phyloP scores from a whole-genome alignment of 2,113 vertebrate genomes.

The Noctilio leporinus region DNA sequence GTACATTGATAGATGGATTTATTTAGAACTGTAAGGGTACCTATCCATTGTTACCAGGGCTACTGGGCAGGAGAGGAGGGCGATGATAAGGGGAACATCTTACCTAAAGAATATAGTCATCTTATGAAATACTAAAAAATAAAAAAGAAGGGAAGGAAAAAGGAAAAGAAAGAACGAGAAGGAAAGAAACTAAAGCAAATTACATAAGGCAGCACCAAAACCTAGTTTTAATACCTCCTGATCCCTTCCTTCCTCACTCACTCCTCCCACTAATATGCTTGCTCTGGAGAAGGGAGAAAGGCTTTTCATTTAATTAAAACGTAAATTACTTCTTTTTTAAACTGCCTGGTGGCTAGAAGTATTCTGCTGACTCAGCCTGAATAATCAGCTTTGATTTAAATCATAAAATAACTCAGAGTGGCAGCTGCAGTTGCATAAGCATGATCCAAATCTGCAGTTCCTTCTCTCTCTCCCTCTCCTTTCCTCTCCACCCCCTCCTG shows the following conservation, averaged over 20 bases:
- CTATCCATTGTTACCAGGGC: background rate
- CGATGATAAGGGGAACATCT: background rate
- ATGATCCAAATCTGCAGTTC: conserved; percentile 46
- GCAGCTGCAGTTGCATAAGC: conserved; percentile 67
- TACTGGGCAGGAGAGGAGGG: background rate
- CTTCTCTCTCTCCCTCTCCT: background rate
- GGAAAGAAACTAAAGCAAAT: background rate
- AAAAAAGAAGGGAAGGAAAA: background rate
- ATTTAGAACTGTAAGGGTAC: background rate
- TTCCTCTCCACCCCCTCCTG: background rate
- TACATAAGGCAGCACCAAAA: background rate
- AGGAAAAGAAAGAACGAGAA: background rate
- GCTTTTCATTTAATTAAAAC: conserved; percentile 66
- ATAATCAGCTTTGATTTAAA: conserved; percentile 75
- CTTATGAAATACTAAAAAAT: background rate
- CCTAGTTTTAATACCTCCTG: background rate
- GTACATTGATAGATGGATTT: background rate
- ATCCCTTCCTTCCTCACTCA: background rate
- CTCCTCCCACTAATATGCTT: background rate
- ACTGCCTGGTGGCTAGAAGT: conserved; percentile 28
- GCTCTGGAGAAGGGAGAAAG: conserved; percentile 24
- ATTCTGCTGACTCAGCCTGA: conserved; percentile 73
- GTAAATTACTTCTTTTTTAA: conserved; percentile 31
- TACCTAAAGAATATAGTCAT: background rate
- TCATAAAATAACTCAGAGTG: conserved; percentile 62